Conservation (phyloP, 2,797 vertebrate species). For the Sciurus carolinensis region DNA sequence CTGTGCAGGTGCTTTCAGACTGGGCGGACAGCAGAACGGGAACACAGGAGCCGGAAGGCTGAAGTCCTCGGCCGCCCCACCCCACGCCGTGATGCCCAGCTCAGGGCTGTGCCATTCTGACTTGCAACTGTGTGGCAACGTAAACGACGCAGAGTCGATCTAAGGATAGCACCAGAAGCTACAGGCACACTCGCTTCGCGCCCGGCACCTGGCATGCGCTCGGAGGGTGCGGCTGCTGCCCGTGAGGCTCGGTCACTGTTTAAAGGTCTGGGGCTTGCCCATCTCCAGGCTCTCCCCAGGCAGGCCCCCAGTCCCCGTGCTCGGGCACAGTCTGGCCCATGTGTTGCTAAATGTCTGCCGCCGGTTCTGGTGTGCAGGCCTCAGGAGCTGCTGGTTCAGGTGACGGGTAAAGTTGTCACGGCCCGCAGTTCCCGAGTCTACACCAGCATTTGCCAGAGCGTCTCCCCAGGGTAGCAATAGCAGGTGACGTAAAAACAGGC, state of each 20-base stretch:
- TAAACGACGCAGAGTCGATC: not conserved
- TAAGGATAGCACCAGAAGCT: not conserved
- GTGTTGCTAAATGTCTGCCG: not conserved
- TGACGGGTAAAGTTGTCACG: not conserved
- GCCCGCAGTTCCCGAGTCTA: not conserved
- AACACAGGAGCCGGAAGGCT: not conserved
- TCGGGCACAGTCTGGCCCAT: too few species aligned
- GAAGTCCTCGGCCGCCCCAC: not conserved
- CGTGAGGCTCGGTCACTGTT: not conserved
- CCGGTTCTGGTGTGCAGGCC: not conserved
- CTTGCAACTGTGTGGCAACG: too few species aligned
- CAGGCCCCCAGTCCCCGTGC: not conserved
- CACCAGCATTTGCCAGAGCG: not conserved
- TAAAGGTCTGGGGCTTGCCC: not conserved
- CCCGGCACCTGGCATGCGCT: not conserved
- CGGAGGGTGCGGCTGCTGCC: not conserved
- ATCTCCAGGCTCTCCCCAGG: not conserved
- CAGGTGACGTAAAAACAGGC: not conserved
- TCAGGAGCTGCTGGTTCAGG: not conserved
- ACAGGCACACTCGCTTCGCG: not conserved
- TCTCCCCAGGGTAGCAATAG: not conserved
- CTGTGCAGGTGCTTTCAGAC: not conserved
- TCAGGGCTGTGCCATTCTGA: not conserved
- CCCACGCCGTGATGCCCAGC: fast-evolving
- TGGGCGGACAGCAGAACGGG: not conserved